Percentiles rank a stretch among this genome's conserved stretches.
Evolutionary conservation across 2,888 invertebrate species (phyloP).

Genomic region (Parochlus steinenii): DNA sequence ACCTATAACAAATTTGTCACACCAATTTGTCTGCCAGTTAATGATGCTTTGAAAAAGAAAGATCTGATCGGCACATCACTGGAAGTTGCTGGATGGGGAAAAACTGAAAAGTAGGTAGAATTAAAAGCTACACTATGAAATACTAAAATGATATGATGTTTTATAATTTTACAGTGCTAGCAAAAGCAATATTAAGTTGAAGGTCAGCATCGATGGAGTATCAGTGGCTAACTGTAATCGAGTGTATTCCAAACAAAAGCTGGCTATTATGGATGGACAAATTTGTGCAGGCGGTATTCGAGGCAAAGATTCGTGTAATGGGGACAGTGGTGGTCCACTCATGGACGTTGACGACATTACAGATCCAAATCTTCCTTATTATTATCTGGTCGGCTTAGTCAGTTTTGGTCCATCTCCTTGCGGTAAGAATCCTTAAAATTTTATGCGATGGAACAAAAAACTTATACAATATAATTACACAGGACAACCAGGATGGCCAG

Average conservation of each 20-base stretch:
- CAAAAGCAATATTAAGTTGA: neutral
- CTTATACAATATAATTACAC: no score
- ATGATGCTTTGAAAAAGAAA: neutral
- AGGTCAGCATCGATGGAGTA: neutral
- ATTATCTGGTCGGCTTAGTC: conserved; percentile 7
- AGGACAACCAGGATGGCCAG: no score
- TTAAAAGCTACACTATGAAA: no score
- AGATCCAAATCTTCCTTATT: neutral
- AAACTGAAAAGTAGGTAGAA: conserved; percentile 10
- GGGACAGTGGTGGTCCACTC: neutral
- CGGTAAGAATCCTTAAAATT: no score
- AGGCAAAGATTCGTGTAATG: conserved; percentile 7
- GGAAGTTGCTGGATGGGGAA: conserved; percentile 3
- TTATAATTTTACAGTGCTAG: no score
- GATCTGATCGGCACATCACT: neutral
- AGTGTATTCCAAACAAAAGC: neutral
- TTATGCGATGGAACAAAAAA: no score
- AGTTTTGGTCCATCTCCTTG: conserved; percentile 6
- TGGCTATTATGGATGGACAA: neutral
- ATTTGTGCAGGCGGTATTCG: conserved; percentile 6
- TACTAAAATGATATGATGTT: no score
- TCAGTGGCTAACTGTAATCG: neutral
- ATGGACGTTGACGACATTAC: neutral
- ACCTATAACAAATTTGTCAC: conserved; percentile 1
- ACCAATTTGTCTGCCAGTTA: conserved; percentile 4